phyloP scores from a whole-genome alignment of 92 coral and sea anemone species.

The Siderastrea radians region DNA sequence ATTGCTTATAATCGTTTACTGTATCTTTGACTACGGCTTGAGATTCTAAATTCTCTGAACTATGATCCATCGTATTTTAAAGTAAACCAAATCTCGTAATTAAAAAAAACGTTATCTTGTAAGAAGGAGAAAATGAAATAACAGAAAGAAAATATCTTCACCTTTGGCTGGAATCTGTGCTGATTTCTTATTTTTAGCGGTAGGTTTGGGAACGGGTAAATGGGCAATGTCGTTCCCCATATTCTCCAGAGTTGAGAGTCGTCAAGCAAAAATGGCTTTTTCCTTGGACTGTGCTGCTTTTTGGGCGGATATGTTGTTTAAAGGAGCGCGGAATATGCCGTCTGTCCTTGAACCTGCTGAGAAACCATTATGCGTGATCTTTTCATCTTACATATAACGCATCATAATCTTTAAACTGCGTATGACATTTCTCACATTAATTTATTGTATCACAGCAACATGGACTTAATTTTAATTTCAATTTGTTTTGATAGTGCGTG shows the following conservation, averaged over 20 bases:
- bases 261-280: neutral
- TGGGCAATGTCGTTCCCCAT: conserved; percentile 45
- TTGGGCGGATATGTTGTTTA: neutral
- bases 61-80: too few relatives aligned
- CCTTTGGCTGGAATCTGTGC: conserved; percentile 30
- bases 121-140: neutral
- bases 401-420: conserved; percentile 3
- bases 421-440: conserved; percentile 41
- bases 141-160: neutral
- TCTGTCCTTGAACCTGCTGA: conserved; percentile 8
- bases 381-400: neutral
- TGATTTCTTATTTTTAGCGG: conserved; percentile 1
- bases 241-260: neutral
- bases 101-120: neutral
- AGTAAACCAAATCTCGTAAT: too few relatives aligned
- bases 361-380: conserved; percentile 16
- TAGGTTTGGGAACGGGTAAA: conserved; percentile 10
- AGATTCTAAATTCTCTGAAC: too few relatives aligned
- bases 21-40: too few relatives aligned
- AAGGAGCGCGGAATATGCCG: neutral
- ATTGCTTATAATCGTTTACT: too few relatives aligned
- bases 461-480: neutral
- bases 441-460: conserved; percentile 31
- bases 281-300: neutral
- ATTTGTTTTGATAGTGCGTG: neutral